Percentiles rank a stretch among this genome's conserved stretches.
Evolutionary conservation across 2,888 invertebrate species (phyloP).

Genomic region (Lasioglossum morio): DNA sequence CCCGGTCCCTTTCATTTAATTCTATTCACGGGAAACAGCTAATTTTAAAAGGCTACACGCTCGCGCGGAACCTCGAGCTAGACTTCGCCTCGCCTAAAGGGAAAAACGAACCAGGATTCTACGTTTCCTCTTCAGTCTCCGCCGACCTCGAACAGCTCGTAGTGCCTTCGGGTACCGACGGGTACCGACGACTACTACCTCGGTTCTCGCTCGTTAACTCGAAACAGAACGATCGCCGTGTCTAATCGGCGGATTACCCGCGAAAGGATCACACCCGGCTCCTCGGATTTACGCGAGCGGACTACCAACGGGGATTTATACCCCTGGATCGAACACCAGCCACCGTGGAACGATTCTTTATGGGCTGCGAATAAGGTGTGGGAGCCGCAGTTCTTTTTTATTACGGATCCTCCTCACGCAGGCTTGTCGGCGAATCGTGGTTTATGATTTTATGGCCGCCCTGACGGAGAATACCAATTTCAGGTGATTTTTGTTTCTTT

Average conservation of each 20-base stretch:
- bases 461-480: background rate
- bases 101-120: slow-evolving; percentile 8
- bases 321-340: background rate
- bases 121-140: background rate
- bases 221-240: background rate
- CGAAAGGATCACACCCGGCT: background rate
- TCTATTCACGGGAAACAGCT: slow-evolving; percentile 44
- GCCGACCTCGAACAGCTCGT: too few relatives aligned
- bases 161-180: background rate
- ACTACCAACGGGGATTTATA: slow-evolving; percentile 19
- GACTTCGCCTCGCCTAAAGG: background rate
- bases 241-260: slow-evolving; percentile 39
- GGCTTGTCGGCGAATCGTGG: background rate
- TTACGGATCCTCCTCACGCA: background rate
- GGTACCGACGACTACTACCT: background rate
- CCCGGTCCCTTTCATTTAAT: slow-evolving; percentile 35
- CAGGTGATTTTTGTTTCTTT: background rate
- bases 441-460: background rate
- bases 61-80: background rate
- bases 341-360: slow-evolving; percentile 2
- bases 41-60: slow-evolving; percentile 38
- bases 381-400: background rate
- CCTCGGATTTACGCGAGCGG: background rate
- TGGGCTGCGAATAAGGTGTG: background rate
- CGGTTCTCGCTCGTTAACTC: slow-evolving; percentile 12